These are phyloP conservation scores for Drosophila buzzatii DNA, from an alignment of 2,888 invertebrate genomes.

Conservation along the genomic window DNA sequence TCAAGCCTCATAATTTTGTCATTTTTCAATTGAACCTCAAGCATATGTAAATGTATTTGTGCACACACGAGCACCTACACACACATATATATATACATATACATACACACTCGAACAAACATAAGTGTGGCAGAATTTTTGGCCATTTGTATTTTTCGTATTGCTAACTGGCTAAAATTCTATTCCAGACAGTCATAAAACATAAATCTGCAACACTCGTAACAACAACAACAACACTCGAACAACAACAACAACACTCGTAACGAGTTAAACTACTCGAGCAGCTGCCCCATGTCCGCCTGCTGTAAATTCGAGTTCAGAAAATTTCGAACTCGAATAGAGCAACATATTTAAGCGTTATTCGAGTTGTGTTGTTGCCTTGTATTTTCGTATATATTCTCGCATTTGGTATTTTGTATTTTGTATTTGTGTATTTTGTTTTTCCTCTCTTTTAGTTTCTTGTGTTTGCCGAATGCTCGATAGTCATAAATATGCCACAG, in stretches of 20 bases:
- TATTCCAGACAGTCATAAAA: slow-evolving; percentile 60
- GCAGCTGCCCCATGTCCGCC: not conserved
- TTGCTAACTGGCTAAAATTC: slow-evolving; percentile 30
- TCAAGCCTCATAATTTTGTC: slow-evolving; percentile 19
- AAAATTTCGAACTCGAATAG: slow-evolving; percentile 36
- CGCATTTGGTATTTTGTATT: slow-evolving; percentile 3
- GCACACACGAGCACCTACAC: not conserved
- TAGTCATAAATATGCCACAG: slow-evolving; percentile 61
- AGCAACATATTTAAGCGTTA: slow-evolving; percentile 4
- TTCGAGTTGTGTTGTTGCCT: slow-evolving; percentile 36
- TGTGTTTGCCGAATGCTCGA: slow-evolving; percentile 61
- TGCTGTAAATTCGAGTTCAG: slow-evolving; percentile 8
- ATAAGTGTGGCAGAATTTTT: slow-evolving; percentile 15
- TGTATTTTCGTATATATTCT: not conserved
- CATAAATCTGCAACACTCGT: slow-evolving; percentile 61
- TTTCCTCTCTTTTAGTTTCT: slow-evolving; percentile 28
- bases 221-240: slow-evolving; percentile 36
- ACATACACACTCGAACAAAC: not conserved
- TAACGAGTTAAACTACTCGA: slow-evolving; percentile 41
- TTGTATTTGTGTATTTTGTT: slow-evolving; percentile 13
- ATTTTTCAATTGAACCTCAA: slow-evolving; percentile 31
- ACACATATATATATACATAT: too few species aligned
- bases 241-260: slow-evolving; percentile 26
- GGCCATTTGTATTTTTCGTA: slow-evolving; percentile 15
- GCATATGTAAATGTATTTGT: slow-evolving; percentile 12